These are phyloP conservation scores for Aleiodes sp. DNA, from an alignment of 1,140 invertebrate species.

Conservation along the genomic window DNA sequence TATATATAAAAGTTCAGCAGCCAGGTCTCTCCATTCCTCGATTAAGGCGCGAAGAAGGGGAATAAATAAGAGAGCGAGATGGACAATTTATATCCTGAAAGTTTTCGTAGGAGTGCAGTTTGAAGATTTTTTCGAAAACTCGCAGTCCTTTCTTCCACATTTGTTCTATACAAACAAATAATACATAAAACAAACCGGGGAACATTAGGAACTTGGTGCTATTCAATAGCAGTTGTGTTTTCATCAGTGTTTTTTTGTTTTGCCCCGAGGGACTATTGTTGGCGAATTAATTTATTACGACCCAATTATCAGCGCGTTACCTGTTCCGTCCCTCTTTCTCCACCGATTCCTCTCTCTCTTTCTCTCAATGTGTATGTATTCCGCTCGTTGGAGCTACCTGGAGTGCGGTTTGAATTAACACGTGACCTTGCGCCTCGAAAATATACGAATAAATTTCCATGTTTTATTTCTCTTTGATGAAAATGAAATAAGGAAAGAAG, in stretches of 20 bases:
- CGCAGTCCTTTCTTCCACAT: neutral
- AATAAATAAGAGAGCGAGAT: constrained; percentile 8
- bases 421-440: constrained; percentile 41
- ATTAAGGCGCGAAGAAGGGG: neutral
- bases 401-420: constrained; percentile 41
- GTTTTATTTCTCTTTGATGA: neutral
- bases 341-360: neutral
- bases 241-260: constrained; percentile 47
- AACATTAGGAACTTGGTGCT: no score
- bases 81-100: neutral
- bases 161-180: neutral
- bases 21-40: constrained; percentile 24
- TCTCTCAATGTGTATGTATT: neutral
- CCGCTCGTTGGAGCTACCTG: neutral
- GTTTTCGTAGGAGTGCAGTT: neutral
- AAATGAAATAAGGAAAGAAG: neutral
- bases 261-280: constrained; percentile 49
- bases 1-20: constrained; percentile 10
- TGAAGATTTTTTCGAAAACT: neutral
- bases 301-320: constrained; percentile 60
- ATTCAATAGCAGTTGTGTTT: constrained; percentile 38
- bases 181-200: neutral
- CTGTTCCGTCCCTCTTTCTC: constrained; percentile 5
- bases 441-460: neutral
- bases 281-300: constrained; percentile 65